phyloP scores from a whole-genome alignment of 2,888 invertebrate genomes.

The Cantharis lateralis region DNA sequence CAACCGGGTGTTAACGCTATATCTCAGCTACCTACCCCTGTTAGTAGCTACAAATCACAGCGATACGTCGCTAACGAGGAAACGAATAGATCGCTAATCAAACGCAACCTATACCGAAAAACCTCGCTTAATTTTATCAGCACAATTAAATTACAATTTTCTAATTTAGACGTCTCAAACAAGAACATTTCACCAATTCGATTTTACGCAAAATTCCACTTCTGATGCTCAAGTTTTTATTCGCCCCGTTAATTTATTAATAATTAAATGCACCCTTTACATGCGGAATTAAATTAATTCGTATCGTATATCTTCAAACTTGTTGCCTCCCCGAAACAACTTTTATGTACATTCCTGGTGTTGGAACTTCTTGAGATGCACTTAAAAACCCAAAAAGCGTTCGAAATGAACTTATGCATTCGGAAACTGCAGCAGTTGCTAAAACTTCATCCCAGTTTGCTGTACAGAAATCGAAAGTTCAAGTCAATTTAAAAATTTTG shows the following conservation, averaged over 20 bases:
- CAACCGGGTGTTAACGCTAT: conserved; percentile 38
- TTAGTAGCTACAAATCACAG: conserved; percentile 34
- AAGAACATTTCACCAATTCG: not conserved
- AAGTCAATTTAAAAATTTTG: not conserved
- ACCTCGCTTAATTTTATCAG: not conserved
- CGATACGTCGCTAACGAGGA: conserved; percentile 36
- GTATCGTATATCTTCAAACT: not conserved
- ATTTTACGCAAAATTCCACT: not conserved
- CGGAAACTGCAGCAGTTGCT: not conserved
- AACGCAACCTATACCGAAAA: conserved; percentile 13
- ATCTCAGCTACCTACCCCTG: conserved; percentile 32
- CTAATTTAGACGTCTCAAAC: not conserved
- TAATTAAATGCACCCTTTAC: not conserved
- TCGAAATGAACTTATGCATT: not conserved
- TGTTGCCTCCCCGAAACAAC: not conserved
- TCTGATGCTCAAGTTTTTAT: not conserved
- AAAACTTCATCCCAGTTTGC: not conserved
- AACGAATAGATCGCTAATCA: conserved; percentile 35
- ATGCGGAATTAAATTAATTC: not conserved
- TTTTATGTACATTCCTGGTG: not conserved
- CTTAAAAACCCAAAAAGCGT: not conserved
- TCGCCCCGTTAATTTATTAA: not conserved
- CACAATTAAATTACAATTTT: not conserved
- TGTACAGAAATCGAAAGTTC: not conserved
- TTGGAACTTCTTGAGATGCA: not conserved